phyloP scores from a whole-genome alignment of 1,140 invertebrate species.

The Glossosoma conforme region DNA sequence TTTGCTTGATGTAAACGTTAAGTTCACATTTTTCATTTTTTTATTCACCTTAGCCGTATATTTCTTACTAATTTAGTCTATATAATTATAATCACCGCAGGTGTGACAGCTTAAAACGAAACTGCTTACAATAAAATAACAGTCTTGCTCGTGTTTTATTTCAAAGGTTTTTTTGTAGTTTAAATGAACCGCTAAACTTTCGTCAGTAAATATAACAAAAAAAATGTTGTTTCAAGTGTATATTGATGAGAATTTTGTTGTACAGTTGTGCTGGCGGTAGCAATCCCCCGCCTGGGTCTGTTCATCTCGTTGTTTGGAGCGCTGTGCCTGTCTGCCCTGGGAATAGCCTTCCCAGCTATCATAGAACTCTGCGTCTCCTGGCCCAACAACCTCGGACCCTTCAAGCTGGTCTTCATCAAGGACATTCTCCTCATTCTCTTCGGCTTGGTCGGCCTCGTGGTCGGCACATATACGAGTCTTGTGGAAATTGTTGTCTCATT shows the following conservation, averaged over 20 bases:
- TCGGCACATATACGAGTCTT: slow-evolving; percentile 66
- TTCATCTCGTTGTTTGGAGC: slow-evolving; percentile 90
- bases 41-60: too few relatives aligned
- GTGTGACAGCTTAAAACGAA: too few relatives aligned
- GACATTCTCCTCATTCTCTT: slow-evolving; percentile 59
- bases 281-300: slow-evolving; percentile 76
- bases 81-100: too few relatives aligned
- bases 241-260: too few relatives aligned
- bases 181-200: neutral
- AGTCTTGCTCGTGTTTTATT: too few relatives aligned
- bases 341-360: slow-evolving; percentile 82
- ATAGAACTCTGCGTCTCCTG: slow-evolving; percentile 67
- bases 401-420: slow-evolving; percentile 48
- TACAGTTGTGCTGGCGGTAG: slow-evolving; percentile 71
- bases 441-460: slow-evolving; percentile 61
- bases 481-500: slow-evolving; percentile 53
- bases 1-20: too few relatives aligned
- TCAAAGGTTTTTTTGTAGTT: too few relatives aligned
- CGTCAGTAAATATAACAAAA: neutral
- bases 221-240: neutral
- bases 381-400: slow-evolving; percentile 45
- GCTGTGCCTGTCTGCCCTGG: slow-evolving; percentile 75
- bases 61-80: too few relatives aligned
- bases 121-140: too few relatives aligned
- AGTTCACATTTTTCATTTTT: too few relatives aligned